Conservation (phyloP, 2,888 invertebrate genomes). For the Cephalotes varians region DNA sequence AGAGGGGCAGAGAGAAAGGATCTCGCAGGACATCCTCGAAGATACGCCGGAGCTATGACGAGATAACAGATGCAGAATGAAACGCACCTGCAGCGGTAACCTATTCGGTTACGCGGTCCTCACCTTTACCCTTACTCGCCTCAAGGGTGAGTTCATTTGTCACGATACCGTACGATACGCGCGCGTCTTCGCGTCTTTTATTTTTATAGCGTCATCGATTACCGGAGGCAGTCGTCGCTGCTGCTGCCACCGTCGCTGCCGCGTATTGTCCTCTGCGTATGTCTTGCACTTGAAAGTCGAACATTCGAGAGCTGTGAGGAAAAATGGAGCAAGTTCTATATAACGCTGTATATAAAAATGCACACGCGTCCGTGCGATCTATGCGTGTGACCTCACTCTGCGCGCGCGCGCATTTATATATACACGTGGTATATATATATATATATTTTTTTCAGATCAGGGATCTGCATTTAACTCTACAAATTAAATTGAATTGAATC, state of each 20-base stretch:
- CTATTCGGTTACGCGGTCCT: constrained; percentile 84
- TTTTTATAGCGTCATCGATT: constrained; percentile 45
- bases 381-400: no score
- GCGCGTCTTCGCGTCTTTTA: constrained; percentile 5
- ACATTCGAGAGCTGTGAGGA: constrained; percentile 25
- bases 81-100: constrained; percentile 83
- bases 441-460: background rate
- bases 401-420: background rate
- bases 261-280: background rate
- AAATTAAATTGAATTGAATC: background rate
- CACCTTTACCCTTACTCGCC: constrained; percentile 80
- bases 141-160: constrained; percentile 80
- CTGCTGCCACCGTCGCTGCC: background rate
- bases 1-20: background rate
- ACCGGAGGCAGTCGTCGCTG: background rate
- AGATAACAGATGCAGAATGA: constrained; percentile 86
- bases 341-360: constrained; percentile 7
- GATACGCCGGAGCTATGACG: constrained; percentile 78
- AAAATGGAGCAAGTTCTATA: constrained; percentile 41
- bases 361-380: background rate
- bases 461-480: background rate
- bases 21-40: constrained; percentile 53
- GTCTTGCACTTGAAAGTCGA: constrained; percentile 6
- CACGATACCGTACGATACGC: background rate
- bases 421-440: no score